A percentile compares a stretch with the other conserved stretches of the same genome.
Conservation (phyloP, 2,113 vertebrate genomes). For the Neopipo cinnamomea region DNA sequence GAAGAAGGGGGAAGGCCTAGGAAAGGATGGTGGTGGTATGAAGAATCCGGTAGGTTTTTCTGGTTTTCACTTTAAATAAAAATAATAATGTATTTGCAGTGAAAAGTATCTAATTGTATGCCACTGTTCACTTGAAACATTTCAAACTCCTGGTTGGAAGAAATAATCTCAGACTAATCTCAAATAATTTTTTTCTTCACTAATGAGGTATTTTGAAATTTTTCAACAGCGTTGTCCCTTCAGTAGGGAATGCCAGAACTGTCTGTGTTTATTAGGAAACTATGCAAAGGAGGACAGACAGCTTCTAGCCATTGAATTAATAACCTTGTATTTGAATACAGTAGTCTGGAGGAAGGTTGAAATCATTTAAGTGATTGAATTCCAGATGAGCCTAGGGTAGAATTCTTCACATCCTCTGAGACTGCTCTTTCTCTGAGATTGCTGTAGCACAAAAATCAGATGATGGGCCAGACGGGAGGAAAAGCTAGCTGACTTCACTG, state of each 20-base stretch:
- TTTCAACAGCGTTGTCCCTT: neutral
- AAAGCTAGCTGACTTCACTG: neutral
- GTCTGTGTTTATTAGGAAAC: neutral
- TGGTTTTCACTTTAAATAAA: neutral
- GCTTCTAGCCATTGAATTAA: neutral
- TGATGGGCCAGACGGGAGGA: neutral
- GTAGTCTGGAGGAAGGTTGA: neutral
- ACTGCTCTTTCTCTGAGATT: neutral
- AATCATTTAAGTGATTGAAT: neutral
- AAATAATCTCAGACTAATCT: neutral
- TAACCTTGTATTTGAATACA: neutral
- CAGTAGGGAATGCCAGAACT: neutral
- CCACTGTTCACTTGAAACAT: neutral
- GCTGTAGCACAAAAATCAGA: neutral
- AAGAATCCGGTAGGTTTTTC: slow-evolving; percentile 84
- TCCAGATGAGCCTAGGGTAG: neutral
- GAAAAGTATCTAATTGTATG: neutral
- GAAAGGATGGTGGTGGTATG: slow-evolving; percentile 89
- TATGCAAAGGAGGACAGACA: neutral
- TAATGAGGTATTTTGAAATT: neutral
- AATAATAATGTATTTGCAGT: neutral
- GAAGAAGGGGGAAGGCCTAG: slow-evolving; percentile 95
- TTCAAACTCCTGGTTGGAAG: neutral
- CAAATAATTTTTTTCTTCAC: neutral
- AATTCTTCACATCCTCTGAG: neutral